These are phyloP conservation scores for Balearica regulorum DNA, from an alignment of 2,797 vertebrate genomes.

Conservation along the genomic window DNA sequence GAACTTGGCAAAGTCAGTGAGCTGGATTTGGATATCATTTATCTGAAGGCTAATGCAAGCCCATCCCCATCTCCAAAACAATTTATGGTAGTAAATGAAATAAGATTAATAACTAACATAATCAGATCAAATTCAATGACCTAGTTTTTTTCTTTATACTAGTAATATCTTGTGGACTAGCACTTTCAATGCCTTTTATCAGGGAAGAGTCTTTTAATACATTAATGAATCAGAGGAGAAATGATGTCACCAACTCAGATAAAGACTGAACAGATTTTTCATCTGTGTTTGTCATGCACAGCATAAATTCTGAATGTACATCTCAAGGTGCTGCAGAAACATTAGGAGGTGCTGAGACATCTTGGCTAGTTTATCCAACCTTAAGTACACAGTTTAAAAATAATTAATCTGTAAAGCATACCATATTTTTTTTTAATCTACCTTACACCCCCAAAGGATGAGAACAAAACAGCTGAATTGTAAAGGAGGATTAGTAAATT, in stretches of 20 bases:
- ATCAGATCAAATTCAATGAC: slow-evolving; percentile 21
- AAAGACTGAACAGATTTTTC: not conserved
- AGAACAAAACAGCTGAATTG: not conserved
- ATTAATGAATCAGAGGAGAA: not conserved
- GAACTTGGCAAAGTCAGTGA: not conserved
- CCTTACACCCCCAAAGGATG: not conserved
- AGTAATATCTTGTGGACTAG: not conserved
- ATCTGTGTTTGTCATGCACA: not conserved
- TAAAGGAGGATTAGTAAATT: slow-evolving; percentile 2
- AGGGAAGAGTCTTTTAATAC: not conserved
- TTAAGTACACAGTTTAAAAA: not conserved
- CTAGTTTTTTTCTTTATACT: not conserved
- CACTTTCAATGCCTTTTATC: not conserved
- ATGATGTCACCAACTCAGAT: not conserved
- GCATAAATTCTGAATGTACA: not conserved
- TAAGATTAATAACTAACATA: not conserved
- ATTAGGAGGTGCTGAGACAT: not conserved
- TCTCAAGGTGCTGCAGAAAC: not conserved
- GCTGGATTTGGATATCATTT: not conserved
- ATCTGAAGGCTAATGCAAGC: slow-evolving; percentile 1
- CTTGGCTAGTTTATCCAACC: not conserved
- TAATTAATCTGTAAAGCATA: not conserved
- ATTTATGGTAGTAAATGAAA: not conserved
- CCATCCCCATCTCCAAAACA: not conserved
- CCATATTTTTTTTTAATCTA: not conserved